Evolutionary conservation across 2,888 invertebrate species (phyloP), one percentile per base, ranked within the genome.

Genomic region (Tetranychus piercei): DNA sequence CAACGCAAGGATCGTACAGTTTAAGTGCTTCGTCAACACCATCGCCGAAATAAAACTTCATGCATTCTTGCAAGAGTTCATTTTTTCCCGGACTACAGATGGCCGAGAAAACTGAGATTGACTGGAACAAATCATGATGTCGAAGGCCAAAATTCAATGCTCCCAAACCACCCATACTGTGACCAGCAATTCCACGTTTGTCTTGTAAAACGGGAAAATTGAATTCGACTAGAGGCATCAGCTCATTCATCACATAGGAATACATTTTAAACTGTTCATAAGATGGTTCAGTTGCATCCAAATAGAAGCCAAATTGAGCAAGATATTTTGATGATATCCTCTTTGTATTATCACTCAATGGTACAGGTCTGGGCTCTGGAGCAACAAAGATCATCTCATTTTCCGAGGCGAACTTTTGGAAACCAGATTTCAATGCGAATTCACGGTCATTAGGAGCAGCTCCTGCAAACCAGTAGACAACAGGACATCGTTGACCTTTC

Each of bases 221-320:
- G 22, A 11, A 69, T 23, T 69, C 69, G 23, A 69, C 22, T 6
- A 69, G 8, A 20, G 69, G 69, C 22, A 69, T 20, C 18, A 69
- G 69, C 23, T 69, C 69, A 7, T 69, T 22, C 20, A 69, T n/a
- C 5, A 69, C 20, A 22, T 69, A 69, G 4, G 69, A 23, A 22
- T 69, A 69, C 69, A 69, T 69, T 69, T 23, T 20, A 23, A 69
- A 69, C 11, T 69, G 20, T 34, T 69, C 69, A 34, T 69, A 69
- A 5, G 69, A 7, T 20, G 69, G 69, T 11, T n/a, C 69, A 69
- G 69, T 69, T 23, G 69, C n/a, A 8, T 69, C 69, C 69, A 69
- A 20, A 69, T 69, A 69, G 8, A 69, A 69, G 6, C 69, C 69
- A 23, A 69, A 69, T 20, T 69, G 69, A 22, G 8, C 69, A 34